These are phyloP conservation scores for Nerophis lumbriciformis DNA, from an alignment of 2,113 vertebrate genomes.

Conservation along the genomic window DNA sequence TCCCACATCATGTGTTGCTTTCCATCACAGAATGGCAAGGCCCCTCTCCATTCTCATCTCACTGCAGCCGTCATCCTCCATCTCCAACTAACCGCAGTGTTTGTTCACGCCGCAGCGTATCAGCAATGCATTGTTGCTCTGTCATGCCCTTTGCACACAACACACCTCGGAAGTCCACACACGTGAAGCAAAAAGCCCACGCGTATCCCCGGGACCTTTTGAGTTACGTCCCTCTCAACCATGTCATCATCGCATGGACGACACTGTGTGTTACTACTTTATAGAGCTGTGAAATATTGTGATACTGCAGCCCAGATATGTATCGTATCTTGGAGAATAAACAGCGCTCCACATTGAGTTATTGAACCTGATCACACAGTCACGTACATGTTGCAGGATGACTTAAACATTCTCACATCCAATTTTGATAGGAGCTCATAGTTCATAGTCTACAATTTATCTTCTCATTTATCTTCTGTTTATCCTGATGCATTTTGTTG, in stretches of 20 bases:
- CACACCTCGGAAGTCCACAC: slow-evolving; percentile 25
- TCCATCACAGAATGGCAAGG: slow-evolving; percentile 2
- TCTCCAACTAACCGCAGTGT: slow-evolving; percentile 36
- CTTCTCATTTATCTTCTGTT: slow-evolving; percentile 5
- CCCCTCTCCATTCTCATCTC: slow-evolving; percentile 10
- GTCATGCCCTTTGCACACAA: background rate
- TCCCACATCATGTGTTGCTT: slow-evolving; percentile 43
- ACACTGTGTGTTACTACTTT: slow-evolving; percentile 2
- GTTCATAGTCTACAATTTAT: background rate
- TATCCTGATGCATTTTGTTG: slow-evolving; percentile 28
- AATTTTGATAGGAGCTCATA: background rate
- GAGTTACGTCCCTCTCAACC: slow-evolving; percentile 22
- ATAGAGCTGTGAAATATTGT: background rate
- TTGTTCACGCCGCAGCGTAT: slow-evolving; percentile 15
- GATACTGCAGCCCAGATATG: background rate
- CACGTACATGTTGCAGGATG: slow-evolving; percentile 7
- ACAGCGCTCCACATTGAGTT: slow-evolving; percentile 72
- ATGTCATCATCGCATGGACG: slow-evolving; percentile 7
- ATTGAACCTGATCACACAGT: slow-evolving; percentile 27
- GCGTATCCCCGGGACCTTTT: slow-evolving; percentile 39
- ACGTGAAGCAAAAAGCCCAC: slow-evolving; percentile 48
- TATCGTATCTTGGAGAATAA: slow-evolving; percentile 39
- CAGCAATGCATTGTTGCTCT: slow-evolving; percentile 21
- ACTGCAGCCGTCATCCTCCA: slow-evolving; percentile 32
- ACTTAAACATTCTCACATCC: slow-evolving; percentile 15